Evolutionary conservation across 1,140 invertebrate species (phyloP).

Genomic region (Parapsyche elsis): DNA sequence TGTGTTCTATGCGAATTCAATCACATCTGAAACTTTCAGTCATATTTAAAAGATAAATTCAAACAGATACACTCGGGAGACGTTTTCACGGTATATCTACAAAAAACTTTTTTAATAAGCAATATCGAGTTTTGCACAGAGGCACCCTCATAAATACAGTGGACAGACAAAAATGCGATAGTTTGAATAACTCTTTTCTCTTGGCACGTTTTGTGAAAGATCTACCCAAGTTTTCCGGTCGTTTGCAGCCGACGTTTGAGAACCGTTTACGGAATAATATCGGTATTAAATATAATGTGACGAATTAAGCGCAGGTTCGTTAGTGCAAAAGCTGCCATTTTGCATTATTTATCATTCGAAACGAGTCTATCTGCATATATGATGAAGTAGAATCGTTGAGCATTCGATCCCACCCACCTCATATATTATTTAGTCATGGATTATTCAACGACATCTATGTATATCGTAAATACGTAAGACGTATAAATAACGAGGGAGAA

Average conservation of each 20-base stretch:
- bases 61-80: not conserved
- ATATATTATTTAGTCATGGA: conserved; percentile 4
- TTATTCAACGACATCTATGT: not conserved
- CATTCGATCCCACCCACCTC: not conserved
- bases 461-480: not conserved
- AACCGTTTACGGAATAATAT: not conserved
- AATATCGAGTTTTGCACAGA: not conserved
- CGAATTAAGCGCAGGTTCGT: not conserved
- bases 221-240: not conserved
- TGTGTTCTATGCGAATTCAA: no score
- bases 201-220: not conserved
- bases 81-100: no score
- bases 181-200: not conserved
- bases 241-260: not conserved
- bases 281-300: not conserved
- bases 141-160: not conserved
- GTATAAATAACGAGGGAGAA: not conserved
- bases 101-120: not conserved
- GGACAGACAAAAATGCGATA: no score
- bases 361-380: not conserved
- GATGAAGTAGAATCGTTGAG: not conserved
- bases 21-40: not conserved
- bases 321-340: conserved; percentile 7
- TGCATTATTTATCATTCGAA: not conserved
- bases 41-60: not conserved